Evolutionary conservation across 2,797 vertebrate species (phyloP).

Genomic region (Danio kyathit): DNA sequence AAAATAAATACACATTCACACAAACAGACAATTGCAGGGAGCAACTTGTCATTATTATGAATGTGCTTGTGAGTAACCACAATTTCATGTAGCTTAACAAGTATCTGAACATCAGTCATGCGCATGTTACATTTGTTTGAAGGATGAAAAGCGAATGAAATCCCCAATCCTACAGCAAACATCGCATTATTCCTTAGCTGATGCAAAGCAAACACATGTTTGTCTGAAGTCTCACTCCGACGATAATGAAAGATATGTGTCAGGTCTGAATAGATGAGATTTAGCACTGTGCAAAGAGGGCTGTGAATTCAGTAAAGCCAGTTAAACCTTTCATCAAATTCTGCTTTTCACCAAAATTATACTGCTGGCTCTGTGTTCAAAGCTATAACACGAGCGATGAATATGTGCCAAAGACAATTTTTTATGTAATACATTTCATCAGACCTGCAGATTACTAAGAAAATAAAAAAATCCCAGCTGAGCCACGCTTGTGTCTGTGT

Average conservation of each 20-base stretch:
- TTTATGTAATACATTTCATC: conserved; percentile 65
- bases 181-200: conserved; percentile 32
- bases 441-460: conserved; percentile 59
- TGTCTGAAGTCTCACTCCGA: conserved; percentile 49
- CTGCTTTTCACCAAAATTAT: conserved; percentile 57
- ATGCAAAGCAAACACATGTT: conserved; percentile 51
- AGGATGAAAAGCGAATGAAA: conserved; percentile 38
- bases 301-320: conserved; percentile 57
- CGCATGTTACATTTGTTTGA: conserved; percentile 30
- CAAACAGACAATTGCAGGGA: conserved; percentile 2
- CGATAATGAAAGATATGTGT: conserved; percentile 62
- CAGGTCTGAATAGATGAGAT: conserved; percentile 57
- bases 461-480: conserved; percentile 65
- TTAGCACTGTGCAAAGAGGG: conserved; percentile 53
- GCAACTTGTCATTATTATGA: conserved; percentile 13
- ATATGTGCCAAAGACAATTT: conserved; percentile 61
- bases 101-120: conserved; percentile 14
- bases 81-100: conserved; percentile 16
- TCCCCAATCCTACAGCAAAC: conserved; percentile 49
- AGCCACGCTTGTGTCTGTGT: conserved; percentile 43
- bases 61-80: not conserved
- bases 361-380: conserved; percentile 43
- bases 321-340: conserved; percentile 65
- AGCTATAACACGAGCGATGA: conserved; percentile 46
- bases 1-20: not conserved